A percentile compares a stretch with the other conserved stretches of the same genome.
Conservation (phyloP, 2,888 invertebrate genomes). For the Meteorus cinctellus region DNA sequence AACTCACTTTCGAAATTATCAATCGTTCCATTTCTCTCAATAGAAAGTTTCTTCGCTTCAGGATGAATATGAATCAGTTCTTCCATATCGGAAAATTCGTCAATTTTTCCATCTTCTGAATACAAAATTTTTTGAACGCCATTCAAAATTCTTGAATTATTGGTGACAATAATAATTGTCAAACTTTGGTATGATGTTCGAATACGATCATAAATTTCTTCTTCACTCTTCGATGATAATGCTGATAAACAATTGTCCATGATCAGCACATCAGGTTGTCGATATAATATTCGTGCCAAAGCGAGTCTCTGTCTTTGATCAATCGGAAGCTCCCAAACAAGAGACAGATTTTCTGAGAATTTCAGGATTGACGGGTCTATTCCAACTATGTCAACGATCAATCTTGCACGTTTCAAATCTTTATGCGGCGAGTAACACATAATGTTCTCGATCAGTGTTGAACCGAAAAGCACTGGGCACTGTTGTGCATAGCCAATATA, state of each 20-base stretch:
- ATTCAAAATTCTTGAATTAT: constrained; percentile 37
- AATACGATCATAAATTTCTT: constrained; percentile 40
- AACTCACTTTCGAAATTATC: constrained; percentile 40
- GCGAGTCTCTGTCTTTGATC: constrained; percentile 47
- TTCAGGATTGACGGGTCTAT: constrained; percentile 39
- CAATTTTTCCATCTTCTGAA: constrained; percentile 31
- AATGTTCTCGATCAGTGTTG: constrained; percentile 44
- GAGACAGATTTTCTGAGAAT: constrained; percentile 32
- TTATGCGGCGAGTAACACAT: constrained; percentile 36
- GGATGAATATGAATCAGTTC: constrained; percentile 35
- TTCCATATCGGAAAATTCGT: constrained; percentile 36
- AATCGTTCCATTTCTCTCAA: constrained; percentile 33
- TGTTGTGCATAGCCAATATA: constrained; percentile 47
- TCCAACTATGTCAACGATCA: constrained; percentile 41
- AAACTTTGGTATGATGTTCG: constrained; percentile 23
- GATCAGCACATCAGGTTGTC: constrained; percentile 43
- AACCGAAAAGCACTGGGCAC: constrained; percentile 49
- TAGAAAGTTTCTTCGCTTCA: constrained; percentile 29
- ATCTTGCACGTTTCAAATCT: constrained; percentile 25
- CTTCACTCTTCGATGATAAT: constrained; percentile 42
- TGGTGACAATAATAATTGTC: constrained; percentile 42
- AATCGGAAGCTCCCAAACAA: constrained; percentile 43
- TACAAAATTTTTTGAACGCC: constrained; percentile 44
- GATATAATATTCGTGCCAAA: constrained; percentile 47
- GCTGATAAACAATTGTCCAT: constrained; percentile 46